Base-by-base conservation (phyloP, 1,140 invertebrate genomes). In the Triops cancriformis region DNA sequence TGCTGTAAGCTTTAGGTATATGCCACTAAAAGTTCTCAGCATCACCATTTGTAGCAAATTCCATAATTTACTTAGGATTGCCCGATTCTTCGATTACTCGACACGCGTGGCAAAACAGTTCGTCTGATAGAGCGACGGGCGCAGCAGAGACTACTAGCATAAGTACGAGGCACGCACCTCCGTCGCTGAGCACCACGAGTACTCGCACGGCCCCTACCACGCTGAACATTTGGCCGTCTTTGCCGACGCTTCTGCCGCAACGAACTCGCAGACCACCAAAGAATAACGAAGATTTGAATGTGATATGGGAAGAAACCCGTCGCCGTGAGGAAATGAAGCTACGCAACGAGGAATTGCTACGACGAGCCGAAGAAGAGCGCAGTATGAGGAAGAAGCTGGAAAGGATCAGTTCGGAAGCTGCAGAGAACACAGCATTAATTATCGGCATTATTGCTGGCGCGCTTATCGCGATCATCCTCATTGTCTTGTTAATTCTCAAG, bases 381-480 rank as follows among this genome's bases (percentile, higher is more conserved):
- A 45, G 80, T 74, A 75, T 51, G 77, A 75, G 85, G 75, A 86
- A 87, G 76, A 86, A 72, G 41, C 79, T 87, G 41, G 88, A 89
- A 73, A 86, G 90, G 73, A 91, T 92, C 81, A 90, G 88, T 43
- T 90, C 90, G 1, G 90, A 91, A 80, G 89, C 90, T 31, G 90
- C 90, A 9, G 91, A 92, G 80, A 90, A 89, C 80, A 90, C 90
- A 0, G 91, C 89, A 81, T 86, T 95, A 79, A 91, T 95, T 72
- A 94, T 96, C 51, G 92, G 93, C 75, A 95, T 97, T 79, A 94
- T 96, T 77, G 94, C 94, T 0, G 94, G 93, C 27, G 92, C 94
- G 9, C 86, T 98, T 72, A 96, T 98, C 81, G 93, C 94, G 28
- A 92, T 98, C 78, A 92, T 98, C 14, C 88, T 97, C 42, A 91